phyloP scores from a whole-genome alignment of 2,797 vertebrate genomes.

The Pogoniulus pusillus region DNA sequence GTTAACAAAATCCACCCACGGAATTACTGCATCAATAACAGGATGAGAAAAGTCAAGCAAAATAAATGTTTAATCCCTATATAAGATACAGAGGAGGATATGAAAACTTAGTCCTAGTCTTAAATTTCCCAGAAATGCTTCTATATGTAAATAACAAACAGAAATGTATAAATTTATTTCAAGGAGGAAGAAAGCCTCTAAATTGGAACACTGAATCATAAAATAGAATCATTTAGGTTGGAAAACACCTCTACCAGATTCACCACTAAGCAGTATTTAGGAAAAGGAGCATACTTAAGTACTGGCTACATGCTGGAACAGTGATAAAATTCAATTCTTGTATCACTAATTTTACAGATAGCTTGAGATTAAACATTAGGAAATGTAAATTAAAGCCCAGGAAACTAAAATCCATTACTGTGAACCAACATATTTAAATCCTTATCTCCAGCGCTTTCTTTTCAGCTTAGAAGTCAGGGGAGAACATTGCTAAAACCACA shows the following conservation, averaged over 20 bases:
- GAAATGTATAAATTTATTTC: background rate
- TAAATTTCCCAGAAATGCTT: background rate
- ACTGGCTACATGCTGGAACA: background rate
- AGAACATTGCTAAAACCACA: background rate
- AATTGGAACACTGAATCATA: background rate
- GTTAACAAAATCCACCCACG: background rate
- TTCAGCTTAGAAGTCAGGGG: background rate
- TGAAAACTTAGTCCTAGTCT: background rate
- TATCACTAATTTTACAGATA: background rate
- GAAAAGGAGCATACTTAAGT: background rate
- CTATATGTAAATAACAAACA: background rate
- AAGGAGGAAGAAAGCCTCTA: background rate
- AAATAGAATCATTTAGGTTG: too few relatives aligned
- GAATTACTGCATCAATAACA: background rate
- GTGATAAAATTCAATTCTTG: background rate
- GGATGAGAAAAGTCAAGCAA: accelerated
- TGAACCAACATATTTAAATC: background rate
- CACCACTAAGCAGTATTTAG: background rate
- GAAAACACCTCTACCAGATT: too few relatives aligned
- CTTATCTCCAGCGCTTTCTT: background rate
- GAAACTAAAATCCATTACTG: background rate
- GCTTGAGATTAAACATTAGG: background rate
- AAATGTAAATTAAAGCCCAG: background rate
- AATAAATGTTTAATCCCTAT: background rate
- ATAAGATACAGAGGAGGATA: background rate